Conservation (phyloP, 2,888 invertebrate species). For the Temnothorax ravouxi region DNA sequence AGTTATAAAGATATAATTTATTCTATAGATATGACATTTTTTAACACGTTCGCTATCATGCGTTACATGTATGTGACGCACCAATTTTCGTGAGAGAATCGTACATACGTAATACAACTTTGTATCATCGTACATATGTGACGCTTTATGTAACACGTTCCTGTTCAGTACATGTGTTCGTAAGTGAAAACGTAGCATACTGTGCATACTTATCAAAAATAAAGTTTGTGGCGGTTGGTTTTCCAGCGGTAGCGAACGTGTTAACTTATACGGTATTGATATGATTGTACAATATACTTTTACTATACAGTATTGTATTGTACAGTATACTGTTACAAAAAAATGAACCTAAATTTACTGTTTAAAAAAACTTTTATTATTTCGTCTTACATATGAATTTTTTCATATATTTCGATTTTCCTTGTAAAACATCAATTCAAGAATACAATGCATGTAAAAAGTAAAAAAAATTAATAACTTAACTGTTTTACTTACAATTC, state of each 20-base stretch:
- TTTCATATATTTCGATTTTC: constrained; percentile 18
- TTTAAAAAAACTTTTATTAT: constrained; percentile 50
- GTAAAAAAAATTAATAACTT: constrained; percentile 4
- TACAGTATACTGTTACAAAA: constrained; percentile 44
- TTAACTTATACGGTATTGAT: constrained; percentile 45
- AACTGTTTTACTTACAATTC: constrained; percentile 4
- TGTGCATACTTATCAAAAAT: too few relatives aligned
- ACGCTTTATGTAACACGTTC: too few relatives aligned
- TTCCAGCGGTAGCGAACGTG: background rate
- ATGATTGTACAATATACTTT: background rate
- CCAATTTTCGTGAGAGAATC: too few relatives aligned
- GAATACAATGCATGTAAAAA: background rate
- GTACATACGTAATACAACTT: too few relatives aligned
- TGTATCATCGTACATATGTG: too few relatives aligned
- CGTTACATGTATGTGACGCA: too few relatives aligned
- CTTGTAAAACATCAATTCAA: constrained; percentile 4
- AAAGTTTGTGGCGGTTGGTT: too few relatives aligned
- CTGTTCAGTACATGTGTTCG: too few relatives aligned
- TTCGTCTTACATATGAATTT: constrained; percentile 14
- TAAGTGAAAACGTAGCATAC: too few relatives aligned
- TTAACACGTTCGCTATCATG: background rate
- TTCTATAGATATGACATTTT: constrained; percentile 16
- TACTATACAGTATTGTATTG: background rate
- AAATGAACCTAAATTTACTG: constrained; percentile 32
- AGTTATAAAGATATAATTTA: constrained; percentile 34